A percentile compares a stretch with the other conserved stretches of the same genome.
Conservation (phyloP, 2,113 vertebrate genomes). For the Monopterus albus region DNA sequence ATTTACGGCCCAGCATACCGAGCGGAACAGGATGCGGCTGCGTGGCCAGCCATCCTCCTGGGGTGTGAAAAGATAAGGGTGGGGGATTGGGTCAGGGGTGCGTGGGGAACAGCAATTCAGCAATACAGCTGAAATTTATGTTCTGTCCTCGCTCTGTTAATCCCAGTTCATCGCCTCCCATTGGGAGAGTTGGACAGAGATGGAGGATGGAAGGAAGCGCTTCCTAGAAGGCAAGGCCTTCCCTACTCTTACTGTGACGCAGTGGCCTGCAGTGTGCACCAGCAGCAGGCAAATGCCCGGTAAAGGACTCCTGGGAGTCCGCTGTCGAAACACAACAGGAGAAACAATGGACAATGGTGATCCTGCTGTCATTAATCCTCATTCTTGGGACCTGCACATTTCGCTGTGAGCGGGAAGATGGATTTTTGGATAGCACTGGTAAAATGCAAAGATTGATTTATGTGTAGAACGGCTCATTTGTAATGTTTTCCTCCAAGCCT, state of each 20-base stretch:
- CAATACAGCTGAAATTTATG: conserved; percentile 66
- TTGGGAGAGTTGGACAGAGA: conserved; percentile 70
- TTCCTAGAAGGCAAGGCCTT: conserved; percentile 51
- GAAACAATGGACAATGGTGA: conserved; percentile 61
- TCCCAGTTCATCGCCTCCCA: conserved; percentile 58
- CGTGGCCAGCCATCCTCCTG: conserved; percentile 47
- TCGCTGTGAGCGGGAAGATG: conserved; percentile 52
- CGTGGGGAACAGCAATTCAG: conserved; percentile 66
- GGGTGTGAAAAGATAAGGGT: conserved; percentile 21
- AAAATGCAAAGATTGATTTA: conserved; percentile 78
- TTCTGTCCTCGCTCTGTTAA: conserved; percentile 61
- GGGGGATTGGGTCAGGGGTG: conserved; percentile 34
- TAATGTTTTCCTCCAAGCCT: conserved; percentile 66
- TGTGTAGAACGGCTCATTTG: conserved; percentile 67
- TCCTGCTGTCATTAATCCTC: conserved; percentile 74
- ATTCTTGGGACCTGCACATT: conserved; percentile 56
- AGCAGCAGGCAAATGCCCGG: conserved; percentile 34
- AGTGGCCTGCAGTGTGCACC: conserved; percentile 47
- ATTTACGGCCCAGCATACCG: conserved; percentile 71
- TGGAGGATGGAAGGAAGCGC: conserved; percentile 59
- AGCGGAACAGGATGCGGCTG: conserved; percentile 60
- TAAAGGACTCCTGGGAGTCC: conserved; percentile 53
- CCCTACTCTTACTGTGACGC: conserved; percentile 33
- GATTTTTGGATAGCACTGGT: conserved; percentile 66
- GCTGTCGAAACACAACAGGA: conserved; percentile 68